Evolutionary conservation across 2,797 vertebrate genomes (phyloP).

Genomic region (Peromyscus eremicus): DNA sequence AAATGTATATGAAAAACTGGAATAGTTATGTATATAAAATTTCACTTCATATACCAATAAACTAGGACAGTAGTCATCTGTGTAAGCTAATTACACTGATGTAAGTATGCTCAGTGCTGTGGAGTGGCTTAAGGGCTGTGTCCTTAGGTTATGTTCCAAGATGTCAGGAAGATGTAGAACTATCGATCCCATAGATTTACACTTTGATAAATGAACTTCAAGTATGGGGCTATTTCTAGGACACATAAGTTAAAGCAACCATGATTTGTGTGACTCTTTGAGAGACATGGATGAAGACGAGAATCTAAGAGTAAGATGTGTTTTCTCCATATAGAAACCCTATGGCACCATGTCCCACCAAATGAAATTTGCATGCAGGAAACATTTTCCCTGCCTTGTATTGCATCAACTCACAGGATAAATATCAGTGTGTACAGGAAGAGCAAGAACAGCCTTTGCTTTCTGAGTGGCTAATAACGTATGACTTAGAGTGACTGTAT

Average conservation of each 20-base stretch:
- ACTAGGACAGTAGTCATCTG: background rate
- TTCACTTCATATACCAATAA: background rate
- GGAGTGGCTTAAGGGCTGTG: background rate
- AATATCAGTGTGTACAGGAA: background rate
- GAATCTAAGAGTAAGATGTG: background rate
- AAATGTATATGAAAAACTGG: background rate
- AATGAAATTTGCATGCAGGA: slow-evolving; percentile 5
- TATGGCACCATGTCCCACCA: background rate
- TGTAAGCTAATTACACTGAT: background rate
- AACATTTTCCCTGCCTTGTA: background rate
- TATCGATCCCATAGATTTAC: background rate
- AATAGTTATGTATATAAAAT: background rate
- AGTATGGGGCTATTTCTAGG: background rate
- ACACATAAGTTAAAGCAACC: background rate
- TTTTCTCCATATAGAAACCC: background rate
- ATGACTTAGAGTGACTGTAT: slow-evolving; percentile 18
- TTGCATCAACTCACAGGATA: background rate
- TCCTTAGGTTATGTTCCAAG: background rate
- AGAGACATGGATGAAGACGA: background rate
- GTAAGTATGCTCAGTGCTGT: background rate
- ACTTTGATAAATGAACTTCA: slow-evolving; percentile 3
- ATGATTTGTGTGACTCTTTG: background rate
- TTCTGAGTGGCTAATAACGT: slow-evolving; percentile 13
- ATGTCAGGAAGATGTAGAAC: background rate
- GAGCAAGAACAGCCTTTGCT: background rate